Conservation (phyloP, 1,140 invertebrate species). For the Drepana arcuata region DNA sequence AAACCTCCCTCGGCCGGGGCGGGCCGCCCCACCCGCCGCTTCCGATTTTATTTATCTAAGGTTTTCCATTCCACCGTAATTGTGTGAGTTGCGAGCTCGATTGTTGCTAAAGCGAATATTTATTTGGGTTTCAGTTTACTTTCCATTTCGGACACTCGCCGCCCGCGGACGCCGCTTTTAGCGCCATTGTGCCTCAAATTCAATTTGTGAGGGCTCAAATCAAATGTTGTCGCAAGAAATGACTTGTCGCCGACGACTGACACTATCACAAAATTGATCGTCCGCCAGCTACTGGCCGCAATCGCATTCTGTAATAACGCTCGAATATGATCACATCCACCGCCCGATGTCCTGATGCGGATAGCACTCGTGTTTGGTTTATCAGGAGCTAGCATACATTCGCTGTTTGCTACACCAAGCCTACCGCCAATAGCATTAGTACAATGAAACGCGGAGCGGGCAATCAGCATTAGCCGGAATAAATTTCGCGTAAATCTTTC, state of each 20-base stretch:
- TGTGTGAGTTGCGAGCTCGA: slow-evolving; percentile 59
- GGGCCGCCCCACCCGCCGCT: slow-evolving; percentile 15
- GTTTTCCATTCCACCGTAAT: slow-evolving; percentile 64
- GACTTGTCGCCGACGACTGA: slow-evolving; percentile 49
- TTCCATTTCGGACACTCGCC: slow-evolving; percentile 42
- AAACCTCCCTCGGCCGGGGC: slow-evolving; percentile 15
- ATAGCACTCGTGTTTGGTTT: too few species aligned
- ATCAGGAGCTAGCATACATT: too few species aligned
- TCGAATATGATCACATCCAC: too few species aligned
- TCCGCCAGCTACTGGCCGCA: slow-evolving; percentile 6
- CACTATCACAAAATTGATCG: slow-evolving; percentile 67
- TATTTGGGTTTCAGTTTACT: slow-evolving; percentile 59
- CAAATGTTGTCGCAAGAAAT: slow-evolving; percentile 55
- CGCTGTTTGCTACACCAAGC: too few species aligned
- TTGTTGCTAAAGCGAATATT: slow-evolving; percentile 67
- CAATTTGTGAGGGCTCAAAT: slow-evolving; percentile 53
- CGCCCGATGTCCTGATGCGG: too few species aligned
- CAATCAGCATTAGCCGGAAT: slow-evolving; percentile 66
- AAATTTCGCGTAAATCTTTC: slow-evolving; percentile 66
- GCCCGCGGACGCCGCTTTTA: slow-evolving; percentile 13
- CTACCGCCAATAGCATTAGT: slow-evolving; percentile 36
- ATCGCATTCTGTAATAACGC: slow-evolving; percentile 6
- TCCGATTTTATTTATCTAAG: slow-evolving; percentile 67
- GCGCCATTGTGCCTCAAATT: slow-evolving; percentile 53
- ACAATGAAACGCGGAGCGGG: slow-evolving; percentile 19